phyloP scores from a whole-genome alignment of 37 sponge, comb jelly and placozoan genomes.

The Beroe ovata region DNA sequence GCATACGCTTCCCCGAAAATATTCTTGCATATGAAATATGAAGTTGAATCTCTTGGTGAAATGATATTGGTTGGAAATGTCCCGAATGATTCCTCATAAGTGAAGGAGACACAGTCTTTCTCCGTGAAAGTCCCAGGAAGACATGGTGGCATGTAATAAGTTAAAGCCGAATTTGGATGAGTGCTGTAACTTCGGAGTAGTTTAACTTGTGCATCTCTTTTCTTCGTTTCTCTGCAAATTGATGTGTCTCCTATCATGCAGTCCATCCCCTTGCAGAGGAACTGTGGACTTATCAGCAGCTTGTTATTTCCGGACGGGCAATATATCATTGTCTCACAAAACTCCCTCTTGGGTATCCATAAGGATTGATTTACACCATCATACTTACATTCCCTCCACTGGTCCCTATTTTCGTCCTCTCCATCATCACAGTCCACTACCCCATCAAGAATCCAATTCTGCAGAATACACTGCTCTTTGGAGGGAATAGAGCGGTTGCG shows the following conservation, averaged over 20 bases:
- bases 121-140: neutral
- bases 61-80: neutral
- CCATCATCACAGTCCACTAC: constrained; percentile 16
- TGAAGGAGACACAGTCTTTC: neutral
- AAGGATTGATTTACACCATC: neutral
- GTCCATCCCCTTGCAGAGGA: neutral
- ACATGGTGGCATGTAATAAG: neutral
- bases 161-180: neutral
- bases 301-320: neutral
- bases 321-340: neutral
- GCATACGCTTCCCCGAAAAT: constrained; percentile 18
- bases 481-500: neutral
- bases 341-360: neutral
- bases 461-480: neutral
- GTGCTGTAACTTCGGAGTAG: neutral
- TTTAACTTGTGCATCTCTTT: neutral
- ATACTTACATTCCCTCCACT: constrained; percentile 21
- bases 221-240: neutral
- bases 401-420: constrained; percentile 5
- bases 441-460: constrained; percentile 44
- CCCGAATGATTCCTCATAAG: constrained; percentile 8
- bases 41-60: neutral
- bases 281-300: neutral
- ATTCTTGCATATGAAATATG: neutral
- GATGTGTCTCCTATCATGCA: neutral